Evolutionary conservation across 2,797 vertebrate species (phyloP), one percentile per base, ranked within the genome.

Genomic region (Betta splendens): DNA sequence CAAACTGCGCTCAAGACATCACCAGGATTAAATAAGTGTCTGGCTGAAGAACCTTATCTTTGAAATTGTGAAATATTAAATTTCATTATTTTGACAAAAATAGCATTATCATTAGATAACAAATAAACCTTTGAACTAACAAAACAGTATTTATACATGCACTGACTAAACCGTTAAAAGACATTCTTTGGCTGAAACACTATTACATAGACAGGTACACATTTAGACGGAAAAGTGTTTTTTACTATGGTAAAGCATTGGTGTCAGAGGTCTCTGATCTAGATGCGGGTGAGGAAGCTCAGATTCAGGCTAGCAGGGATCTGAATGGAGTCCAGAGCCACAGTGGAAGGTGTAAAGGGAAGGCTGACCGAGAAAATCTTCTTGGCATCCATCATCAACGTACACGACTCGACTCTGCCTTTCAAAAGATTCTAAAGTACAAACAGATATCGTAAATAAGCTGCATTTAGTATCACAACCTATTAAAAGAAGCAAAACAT

Each of bases 371-470:
- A 94, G 32, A 97, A 98, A 76, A 95, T 94, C 61, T 94, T 94
- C 87, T 97, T 99, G 16, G 92, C 85, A 66, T 99, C 97, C 96
- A 98, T 98, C 80, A 97, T 94, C 80, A 99, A 85, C 72, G 95
- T 92, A 51, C 94, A 91, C 10, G 94, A 93, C 74, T 98, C 94
- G 29, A 92, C 93, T 80, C 95, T 89, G 84, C 94, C 94, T 82
- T 95, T 93, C 71, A 99, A 90, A 77, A 95, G 88, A 68, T 92
- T 61, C 98, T 99, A 18, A 36, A 63, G 86, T 55, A 18, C 12
- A 5, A 2, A 17, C 51, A 51, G 4, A 33, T 28, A 16, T 7
- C n/a, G 42, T 21, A 13, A n/a, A 46, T 29, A 21, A 17, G 7
- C 2, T 36, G 12, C 17, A 28, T 25, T 33, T 9, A 12, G 9